Base-by-base conservation (phyloP, 2,113 vertebrate species). In the Thoracochromis brauschi region DNA sequence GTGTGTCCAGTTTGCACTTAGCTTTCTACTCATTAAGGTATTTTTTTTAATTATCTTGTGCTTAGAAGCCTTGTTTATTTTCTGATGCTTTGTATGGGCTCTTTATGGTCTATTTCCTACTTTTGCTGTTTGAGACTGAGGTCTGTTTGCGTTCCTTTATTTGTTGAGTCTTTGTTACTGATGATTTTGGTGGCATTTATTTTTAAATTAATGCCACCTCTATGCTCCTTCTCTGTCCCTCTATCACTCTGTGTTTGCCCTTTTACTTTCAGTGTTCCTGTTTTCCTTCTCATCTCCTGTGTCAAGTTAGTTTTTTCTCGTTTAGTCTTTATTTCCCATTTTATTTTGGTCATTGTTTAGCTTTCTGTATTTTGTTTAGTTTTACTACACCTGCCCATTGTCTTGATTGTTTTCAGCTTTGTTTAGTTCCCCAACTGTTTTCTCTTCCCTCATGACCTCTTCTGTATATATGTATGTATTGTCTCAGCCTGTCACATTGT, bases 311-410 rank as follows among this genome's bases (percentile, higher is more conserved):
- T 26, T 45, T 2, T 45, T 73, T 71, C 35, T 71, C 1, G 1
- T 45, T 73, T 45, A 6, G 38, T 0, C 13, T 73, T 42, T 73
- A 73, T 73, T 73, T 73, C 38, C 4, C 9, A 26, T 73, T 73
- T 45, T 26, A 45, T 73, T 73, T 73, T 45, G 13, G 14, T 17
- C 40, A 7, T 0, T 45, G 8, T 73, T 45, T 73, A 45, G 40
- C 68, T 42, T 73, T 73, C 63, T 68, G 63, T 21, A 68, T 68
- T 68, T 38, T 38, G 38, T 73, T 21, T 73, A 45, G 13, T 73
- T 45, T 73, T 71, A 71, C 38, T 71, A 42, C 38, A 42, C 38
- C 38, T 45, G 38, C 68, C 21, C 40, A 45, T 45, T 73, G 21
- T 45, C 38, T 73, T 45, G 21, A 73, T 45, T 45, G 65, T 38